Conservation (phyloP, 2,888 invertebrate genomes). For the Chrysotoxum bicinctum region DNA sequence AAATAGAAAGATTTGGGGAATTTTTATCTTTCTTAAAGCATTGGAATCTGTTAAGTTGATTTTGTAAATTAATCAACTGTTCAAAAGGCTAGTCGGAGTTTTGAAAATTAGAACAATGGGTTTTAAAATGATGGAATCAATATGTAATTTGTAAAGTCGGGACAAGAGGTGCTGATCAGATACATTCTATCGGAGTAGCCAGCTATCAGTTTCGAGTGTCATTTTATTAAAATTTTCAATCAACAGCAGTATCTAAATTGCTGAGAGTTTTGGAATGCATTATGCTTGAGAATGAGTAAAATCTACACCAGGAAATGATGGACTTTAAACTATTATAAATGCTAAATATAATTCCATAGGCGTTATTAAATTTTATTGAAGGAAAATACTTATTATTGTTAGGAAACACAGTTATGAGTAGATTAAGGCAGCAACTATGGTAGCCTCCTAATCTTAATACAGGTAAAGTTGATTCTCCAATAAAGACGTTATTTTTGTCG, state of each 20-base stretch:
- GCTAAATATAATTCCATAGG: too few relatives aligned
- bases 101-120: slow-evolving; percentile 6
- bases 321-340: too few relatives aligned
- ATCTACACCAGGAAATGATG: too few relatives aligned
- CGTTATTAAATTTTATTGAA: too few relatives aligned
- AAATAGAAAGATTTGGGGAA: slow-evolving; percentile 20
- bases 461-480: too few relatives aligned
- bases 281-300: too few relatives aligned
- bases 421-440: too few relatives aligned
- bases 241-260: background rate
- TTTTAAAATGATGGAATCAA: background rate
- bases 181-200: background rate
- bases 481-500: too few relatives aligned
- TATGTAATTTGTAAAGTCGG: background rate
- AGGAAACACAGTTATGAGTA: too few relatives aligned
- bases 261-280: background rate
- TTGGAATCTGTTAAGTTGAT: slow-evolving; percentile 11
- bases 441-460: too few relatives aligned
- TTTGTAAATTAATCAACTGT: slow-evolving; percentile 26
- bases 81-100: background rate
- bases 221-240: background rate
- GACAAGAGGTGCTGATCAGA: background rate
- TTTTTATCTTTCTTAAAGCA: slow-evolving; percentile 23
- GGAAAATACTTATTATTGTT: too few relatives aligned
- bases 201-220: background rate